Conservation (phyloP, 2,888 invertebrate species). For the Charanyca ferruginea region DNA sequence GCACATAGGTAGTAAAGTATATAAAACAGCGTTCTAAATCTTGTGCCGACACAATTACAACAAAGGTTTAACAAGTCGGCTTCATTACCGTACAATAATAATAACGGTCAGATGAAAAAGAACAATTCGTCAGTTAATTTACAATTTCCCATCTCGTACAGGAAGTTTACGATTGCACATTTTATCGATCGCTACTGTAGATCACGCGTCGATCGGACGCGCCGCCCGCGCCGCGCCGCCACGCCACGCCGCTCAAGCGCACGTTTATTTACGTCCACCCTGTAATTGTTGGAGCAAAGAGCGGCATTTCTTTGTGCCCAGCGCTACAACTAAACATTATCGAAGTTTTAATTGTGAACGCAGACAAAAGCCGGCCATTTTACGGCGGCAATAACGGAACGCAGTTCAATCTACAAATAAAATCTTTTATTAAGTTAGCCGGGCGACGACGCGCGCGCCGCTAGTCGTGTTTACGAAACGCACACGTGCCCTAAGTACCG, state of each 20-base stretch:
- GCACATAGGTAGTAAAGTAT: constrained; percentile 51
- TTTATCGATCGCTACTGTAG: constrained; percentile 87
- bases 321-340: constrained; percentile 86
- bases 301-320: constrained; percentile 88
- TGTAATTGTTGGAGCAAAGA: constrained; percentile 82
- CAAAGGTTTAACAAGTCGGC: constrained; percentile 66
- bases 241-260: constrained; percentile 62
- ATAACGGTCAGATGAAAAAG: constrained; percentile 88
- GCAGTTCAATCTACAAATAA: constrained; percentile 86
- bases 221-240: constrained; percentile 44
- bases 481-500: constrained; percentile 89
- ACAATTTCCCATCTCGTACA: constrained; percentile 86
- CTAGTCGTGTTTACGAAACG: constrained; percentile 81
- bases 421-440: constrained; percentile 85
- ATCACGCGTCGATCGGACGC: constrained; percentile 71
- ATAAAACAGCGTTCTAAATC: constrained; percentile 61
- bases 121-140: constrained; percentile 87
- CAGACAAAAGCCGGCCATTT: constrained; percentile 85
- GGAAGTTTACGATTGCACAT: constrained; percentile 89
- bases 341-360: constrained; percentile 88
- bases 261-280: constrained; percentile 85
- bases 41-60: constrained; percentile 59
- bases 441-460: constrained; percentile 79
- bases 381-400: constrained; percentile 80
- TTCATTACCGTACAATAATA: constrained; percentile 75